Conservation (phyloP, 2,797 vertebrate species). For the Aselliscus stoliczkanus region DNA sequence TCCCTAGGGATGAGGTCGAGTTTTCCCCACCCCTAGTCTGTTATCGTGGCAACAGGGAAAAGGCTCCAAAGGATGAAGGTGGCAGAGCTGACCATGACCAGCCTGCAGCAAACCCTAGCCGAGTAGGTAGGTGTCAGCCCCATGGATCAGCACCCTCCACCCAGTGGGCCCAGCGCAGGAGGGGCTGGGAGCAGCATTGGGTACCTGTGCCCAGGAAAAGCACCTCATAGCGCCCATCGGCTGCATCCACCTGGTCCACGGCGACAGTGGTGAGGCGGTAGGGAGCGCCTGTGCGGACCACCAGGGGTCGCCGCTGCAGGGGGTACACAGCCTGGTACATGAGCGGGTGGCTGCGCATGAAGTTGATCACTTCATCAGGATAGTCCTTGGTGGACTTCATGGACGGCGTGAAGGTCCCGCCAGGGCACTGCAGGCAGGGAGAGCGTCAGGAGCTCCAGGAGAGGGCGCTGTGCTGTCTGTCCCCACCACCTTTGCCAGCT, state of each 20-base stretch:
- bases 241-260: conserved; percentile 97
- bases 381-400: conserved; percentile 99
- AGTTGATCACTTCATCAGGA: conserved; percentile 99
- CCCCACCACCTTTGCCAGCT: not conserved
- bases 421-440: conserved; percentile 89
- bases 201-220: conserved; percentile 99
- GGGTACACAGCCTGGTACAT: conserved; percentile 97
- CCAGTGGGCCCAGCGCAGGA: conserved; percentile 48
- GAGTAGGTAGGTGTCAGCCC: not conserved
- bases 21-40: not conserved
- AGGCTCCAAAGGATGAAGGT: not conserved
- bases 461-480: not conserved
- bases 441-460: not conserved
- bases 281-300: conserved; percentile 95
- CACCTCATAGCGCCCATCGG: conserved; percentile 98
- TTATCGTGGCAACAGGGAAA: not conserved
- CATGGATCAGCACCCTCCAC: not conserved
- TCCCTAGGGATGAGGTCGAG: not conserved
- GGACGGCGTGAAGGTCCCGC: conserved; percentile 97
- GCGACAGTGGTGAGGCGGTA: conserved; percentile 98
- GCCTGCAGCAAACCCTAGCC: not conserved
- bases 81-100: not conserved
- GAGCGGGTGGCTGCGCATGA: conserved; percentile 97
- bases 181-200: conserved; percentile 76
- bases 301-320: conserved; percentile 95